phyloP scores from a whole-genome alignment of 2,113 vertebrate genomes.

The Argyrosomus japonicus region DNA sequence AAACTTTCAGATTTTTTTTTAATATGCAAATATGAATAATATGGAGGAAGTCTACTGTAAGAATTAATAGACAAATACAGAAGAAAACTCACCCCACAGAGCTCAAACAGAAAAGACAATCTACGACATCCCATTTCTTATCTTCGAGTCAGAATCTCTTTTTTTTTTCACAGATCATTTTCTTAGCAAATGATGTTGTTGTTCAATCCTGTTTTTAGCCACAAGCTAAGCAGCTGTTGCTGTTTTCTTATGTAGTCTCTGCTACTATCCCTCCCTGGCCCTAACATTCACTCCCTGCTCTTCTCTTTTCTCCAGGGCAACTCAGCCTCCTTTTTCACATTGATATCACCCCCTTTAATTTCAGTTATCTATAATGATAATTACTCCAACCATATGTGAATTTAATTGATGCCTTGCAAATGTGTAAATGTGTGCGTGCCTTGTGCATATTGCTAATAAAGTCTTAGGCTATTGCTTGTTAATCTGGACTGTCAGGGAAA shows the following conservation, averaged over 20 bases:
- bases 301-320: constrained; percentile 74
- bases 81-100: constrained; percentile 10
- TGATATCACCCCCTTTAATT: constrained; percentile 71
- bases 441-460: constrained; percentile 71
- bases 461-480: constrained; percentile 66
- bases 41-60: neutral
- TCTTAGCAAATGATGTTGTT: constrained; percentile 83
- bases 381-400: constrained; percentile 80
- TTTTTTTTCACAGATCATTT: constrained; percentile 75
- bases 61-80: constrained; percentile 15
- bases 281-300: constrained; percentile 65
- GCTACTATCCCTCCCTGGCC: constrained; percentile 72
- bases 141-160: constrained; percentile 67
- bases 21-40: constrained; percentile 13
- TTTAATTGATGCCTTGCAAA: constrained; percentile 74
- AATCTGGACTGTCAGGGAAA: constrained; percentile 74
- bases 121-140: constrained; percentile 58
- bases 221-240: constrained; percentile 87
- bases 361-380: constrained; percentile 80
- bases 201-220: constrained; percentile 82
- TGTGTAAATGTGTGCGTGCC: constrained; percentile 57
- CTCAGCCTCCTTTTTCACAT: constrained; percentile 68
- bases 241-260: constrained; percentile 81
- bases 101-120: constrained; percentile 25
- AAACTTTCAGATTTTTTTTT: neutral